phyloP scores from a whole-genome alignment of 2,113 vertebrate genomes.

The Enhydra lutris region DNA sequence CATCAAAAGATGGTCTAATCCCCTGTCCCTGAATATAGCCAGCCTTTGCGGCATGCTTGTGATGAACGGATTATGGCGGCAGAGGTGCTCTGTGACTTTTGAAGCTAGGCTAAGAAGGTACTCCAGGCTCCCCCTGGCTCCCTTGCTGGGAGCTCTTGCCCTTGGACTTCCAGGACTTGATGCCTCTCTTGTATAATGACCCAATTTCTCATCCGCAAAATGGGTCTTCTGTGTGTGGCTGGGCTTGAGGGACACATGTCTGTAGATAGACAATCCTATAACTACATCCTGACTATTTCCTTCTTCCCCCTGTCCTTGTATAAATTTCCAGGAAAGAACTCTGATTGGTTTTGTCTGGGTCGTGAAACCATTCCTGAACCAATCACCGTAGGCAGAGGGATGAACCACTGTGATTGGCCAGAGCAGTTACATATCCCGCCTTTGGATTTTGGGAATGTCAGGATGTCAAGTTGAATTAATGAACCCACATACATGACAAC shows the following conservation, averaged over 20 bases:
- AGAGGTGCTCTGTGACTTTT: not conserved
- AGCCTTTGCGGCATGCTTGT: no score
- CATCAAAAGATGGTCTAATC: not conserved
- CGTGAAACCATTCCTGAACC: not conserved
- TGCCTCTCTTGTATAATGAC: not conserved
- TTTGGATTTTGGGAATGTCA: not conserved
- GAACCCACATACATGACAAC: not conserved
- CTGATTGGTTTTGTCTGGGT: not conserved
- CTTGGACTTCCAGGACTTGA: not conserved
- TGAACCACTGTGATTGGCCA: not conserved
- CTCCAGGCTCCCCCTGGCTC: fast-evolving
- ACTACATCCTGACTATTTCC: not conserved
- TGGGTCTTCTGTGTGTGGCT: not conserved
- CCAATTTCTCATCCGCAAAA: not conserved
- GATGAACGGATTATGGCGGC: fast-evolving
- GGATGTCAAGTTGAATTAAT: not conserved
- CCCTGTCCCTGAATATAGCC: not conserved
- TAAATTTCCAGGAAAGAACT: not conserved
- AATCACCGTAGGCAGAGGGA: not conserved
- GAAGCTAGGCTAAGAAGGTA: not conserved
- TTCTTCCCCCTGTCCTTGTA: not conserved
- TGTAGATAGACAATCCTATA: not conserved
- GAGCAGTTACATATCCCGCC: not conserved
- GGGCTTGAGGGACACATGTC: not conserved
- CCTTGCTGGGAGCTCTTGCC: not conserved